Evolutionary conservation across 2,797 vertebrate genomes (phyloP).

Genomic region (Leucoraja ocellata): DNA sequence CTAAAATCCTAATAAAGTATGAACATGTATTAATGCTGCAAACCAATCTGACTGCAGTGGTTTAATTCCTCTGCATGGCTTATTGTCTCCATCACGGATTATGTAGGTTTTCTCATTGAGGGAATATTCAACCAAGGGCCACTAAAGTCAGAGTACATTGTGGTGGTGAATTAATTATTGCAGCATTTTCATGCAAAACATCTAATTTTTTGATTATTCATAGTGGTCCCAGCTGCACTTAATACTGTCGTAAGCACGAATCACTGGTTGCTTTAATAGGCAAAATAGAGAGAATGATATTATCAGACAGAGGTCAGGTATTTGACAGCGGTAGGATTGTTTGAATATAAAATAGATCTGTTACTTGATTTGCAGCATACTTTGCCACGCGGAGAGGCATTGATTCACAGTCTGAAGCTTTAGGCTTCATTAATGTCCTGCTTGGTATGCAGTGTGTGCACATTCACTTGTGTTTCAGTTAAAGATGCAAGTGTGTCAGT

Average conservation of each 20-base stretch:
- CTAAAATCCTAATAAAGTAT: neutral
- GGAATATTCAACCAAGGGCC: slow-evolving; percentile 67
- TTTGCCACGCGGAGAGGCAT: slow-evolving; percentile 46
- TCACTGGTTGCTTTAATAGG: slow-evolving; percentile 64
- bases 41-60: slow-evolving; percentile 49
- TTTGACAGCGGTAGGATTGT: slow-evolving; percentile 59
- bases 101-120: slow-evolving; percentile 60
- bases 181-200: slow-evolving; percentile 73
- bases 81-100: slow-evolving; percentile 56
- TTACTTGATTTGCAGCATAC: slow-evolving; percentile 52
- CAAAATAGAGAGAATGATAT: slow-evolving; percentile 62
- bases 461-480: slow-evolving; percentile 2
- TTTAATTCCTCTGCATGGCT: slow-evolving; percentile 56
- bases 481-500: neutral
- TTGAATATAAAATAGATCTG: slow-evolving; percentile 51
- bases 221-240: slow-evolving; percentile 63
- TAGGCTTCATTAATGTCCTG: slow-evolving; percentile 40
- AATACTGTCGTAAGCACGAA: slow-evolving; percentile 66
- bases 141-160: slow-evolving; percentile 66
- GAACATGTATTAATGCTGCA: slow-evolving; percentile 46
- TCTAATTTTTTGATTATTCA: slow-evolving; percentile 74
- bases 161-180: slow-evolving; percentile 75
- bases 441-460: slow-evolving; percentile 41
- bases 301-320: slow-evolving; percentile 66
- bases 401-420: slow-evolving; percentile 40